These are phyloP conservation scores for Prunella himalayana DNA, from an alignment of 2,113 vertebrate species.

Conservation along the genomic window DNA sequence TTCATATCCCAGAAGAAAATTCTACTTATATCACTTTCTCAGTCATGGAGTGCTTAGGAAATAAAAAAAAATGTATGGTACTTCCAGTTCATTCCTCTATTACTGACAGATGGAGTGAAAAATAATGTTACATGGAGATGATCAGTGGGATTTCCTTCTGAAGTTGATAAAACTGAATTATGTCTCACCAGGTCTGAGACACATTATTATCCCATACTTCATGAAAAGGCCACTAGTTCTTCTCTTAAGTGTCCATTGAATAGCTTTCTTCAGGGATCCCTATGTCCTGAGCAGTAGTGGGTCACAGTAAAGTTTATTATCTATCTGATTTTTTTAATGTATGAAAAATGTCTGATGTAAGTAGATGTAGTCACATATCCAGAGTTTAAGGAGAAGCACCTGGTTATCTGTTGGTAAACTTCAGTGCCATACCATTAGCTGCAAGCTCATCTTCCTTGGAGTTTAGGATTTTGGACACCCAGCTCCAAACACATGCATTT, in stretches of 20 bases:
- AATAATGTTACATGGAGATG: neutral
- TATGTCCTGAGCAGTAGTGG: neutral
- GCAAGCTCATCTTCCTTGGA: neutral
- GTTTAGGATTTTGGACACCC: neutral
- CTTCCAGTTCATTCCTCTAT: neutral
- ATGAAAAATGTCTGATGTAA: neutral
- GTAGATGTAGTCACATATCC: neutral
- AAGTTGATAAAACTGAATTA: neutral
- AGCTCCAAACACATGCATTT: neutral
- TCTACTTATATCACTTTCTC: neutral
- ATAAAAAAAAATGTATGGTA: neutral
- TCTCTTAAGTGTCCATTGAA: neutral
- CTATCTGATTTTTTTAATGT: neutral
- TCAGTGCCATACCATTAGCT: neutral
- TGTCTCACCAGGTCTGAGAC: neutral
- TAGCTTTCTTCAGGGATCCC: neutral
- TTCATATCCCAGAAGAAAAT: neutral
- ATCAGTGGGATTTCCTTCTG: neutral
- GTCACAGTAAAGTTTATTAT: neutral
- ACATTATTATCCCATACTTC: neutral
- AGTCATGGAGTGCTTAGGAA: neutral
- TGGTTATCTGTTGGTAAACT: neutral
- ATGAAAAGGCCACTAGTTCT: neutral
- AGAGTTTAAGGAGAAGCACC: neutral
- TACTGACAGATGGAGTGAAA: neutral